phyloP scores from a whole-genome alignment of 2,888 invertebrate genomes.

The Thelaira solivaga region DNA sequence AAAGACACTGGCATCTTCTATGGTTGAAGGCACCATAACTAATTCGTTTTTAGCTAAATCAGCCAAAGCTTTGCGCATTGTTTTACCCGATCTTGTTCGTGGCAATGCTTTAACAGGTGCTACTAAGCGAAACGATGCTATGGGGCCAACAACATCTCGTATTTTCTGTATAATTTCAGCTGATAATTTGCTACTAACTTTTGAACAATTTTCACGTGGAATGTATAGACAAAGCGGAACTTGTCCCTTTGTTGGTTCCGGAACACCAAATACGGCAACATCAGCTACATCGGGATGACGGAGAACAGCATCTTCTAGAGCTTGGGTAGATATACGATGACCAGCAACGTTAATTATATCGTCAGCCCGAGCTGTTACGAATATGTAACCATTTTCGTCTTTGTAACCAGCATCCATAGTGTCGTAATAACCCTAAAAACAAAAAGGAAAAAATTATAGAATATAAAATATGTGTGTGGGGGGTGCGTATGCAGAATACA shows the following conservation, averaged over 20 bases:
- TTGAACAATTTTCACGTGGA: conserved; percentile 78
- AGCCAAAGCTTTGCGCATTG: conserved; percentile 88
- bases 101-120: conserved; percentile 89
- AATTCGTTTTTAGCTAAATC: conserved; percentile 89
- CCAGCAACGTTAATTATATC: conserved; percentile 97
- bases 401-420: conserved; percentile 96
- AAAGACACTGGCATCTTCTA: conserved; percentile 91
- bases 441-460: neutral
- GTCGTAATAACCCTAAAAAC: conserved; percentile 80
- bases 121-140: conserved; percentile 90
- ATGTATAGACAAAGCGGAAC: conserved; percentile 93
- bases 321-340: conserved; percentile 91
- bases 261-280: conserved; percentile 92
- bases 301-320: conserved; percentile 92
- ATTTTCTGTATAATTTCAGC: conserved; percentile 75
- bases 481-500: too few relatives aligned
- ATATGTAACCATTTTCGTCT: conserved; percentile 89
- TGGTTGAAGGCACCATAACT: conserved; percentile 89
- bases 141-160: conserved; percentile 80
- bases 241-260: conserved; percentile 93
- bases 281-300: conserved; percentile 91
- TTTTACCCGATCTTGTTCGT: conserved; percentile 89
- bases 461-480: too few relatives aligned
- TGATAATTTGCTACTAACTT: conserved; percentile 72
- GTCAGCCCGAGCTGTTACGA: conserved; percentile 93